A percentile compares a stretch with the other conserved stretches of the same genome.
Conservation (phyloP, 37 sponge, comb jelly and placozoan genomes). For the Ephydatia muelleri region DNA sequence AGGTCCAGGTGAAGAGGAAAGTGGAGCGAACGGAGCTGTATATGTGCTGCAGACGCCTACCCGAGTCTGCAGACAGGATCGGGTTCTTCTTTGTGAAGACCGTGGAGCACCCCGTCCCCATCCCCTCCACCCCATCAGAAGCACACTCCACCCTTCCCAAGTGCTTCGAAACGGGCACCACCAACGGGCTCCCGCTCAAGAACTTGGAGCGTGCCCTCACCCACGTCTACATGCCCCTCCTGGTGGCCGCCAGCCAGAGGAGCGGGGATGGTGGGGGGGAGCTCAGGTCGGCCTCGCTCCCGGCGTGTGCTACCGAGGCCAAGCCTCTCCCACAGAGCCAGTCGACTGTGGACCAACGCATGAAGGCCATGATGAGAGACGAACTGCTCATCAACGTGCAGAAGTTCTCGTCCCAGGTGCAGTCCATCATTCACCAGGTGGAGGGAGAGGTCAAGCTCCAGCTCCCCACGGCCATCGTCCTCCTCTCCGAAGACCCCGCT, state of each 20-base stretch:
- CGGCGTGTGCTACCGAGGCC: neutral
- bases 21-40: constrained; percentile 34
- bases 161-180: constrained; percentile 82
- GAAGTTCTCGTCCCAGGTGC: constrained; percentile 88
- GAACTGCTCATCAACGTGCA: constrained; percentile 93
- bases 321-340: neutral
- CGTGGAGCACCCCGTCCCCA: constrained; percentile 62
- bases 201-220: constrained; percentile 55
- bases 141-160: constrained; percentile 69
- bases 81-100: constrained; percentile 84
- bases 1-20: constrained; percentile 33
- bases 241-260: constrained; percentile 57
- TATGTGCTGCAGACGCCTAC: constrained; percentile 73
- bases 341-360: neutral
- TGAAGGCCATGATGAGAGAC: constrained; percentile 77
- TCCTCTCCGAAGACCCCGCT: constrained; percentile 47
- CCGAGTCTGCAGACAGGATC: constrained; percentile 60
- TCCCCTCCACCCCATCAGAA: constrained; percentile 45
- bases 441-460: constrained; percentile 95
- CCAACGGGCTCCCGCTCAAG: constrained; percentile 52
- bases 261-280: constrained; percentile 30
- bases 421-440: constrained; percentile 88
- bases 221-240: constrained; percentile 77
- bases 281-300: constrained; percentile 10
- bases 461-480: constrained; percentile 66